A percentile compares a stretch with the other conserved stretches of the same genome.
Evolutionary conservation across 2,113 vertebrate species (phyloP).

Genomic region (Pagrus major): DNA sequence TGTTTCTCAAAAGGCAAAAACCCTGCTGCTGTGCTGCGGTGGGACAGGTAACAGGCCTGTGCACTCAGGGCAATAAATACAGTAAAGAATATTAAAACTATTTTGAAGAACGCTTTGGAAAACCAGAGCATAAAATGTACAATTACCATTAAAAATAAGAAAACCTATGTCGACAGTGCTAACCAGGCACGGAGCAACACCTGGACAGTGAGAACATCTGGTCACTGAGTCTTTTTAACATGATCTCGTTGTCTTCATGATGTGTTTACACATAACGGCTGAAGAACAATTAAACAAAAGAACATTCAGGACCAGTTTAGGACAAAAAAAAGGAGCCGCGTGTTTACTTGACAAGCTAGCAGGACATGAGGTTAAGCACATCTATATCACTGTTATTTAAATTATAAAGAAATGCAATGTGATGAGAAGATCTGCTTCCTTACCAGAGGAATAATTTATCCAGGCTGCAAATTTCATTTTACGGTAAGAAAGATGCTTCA

Average conservation of each 20-base stretch:
- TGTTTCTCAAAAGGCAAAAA: slow-evolving; percentile 8
- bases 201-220: neutral
- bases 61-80: neutral
- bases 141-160: neutral
- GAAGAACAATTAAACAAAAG: neutral
- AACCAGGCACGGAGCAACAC: neutral
- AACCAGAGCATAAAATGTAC: neutral
- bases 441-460: no score
- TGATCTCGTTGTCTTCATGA: neutral
- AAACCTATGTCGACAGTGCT: neutral
- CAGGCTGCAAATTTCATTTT: no score
- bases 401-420: neutral
- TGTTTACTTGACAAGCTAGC: neutral
- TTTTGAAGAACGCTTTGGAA: neutral
- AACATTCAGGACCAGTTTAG: neutral
- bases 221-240: neutral
- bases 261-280: slow-evolving; percentile 4
- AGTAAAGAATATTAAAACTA: neutral
- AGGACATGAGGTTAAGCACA: neutral
- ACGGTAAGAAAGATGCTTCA: no score
- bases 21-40: neutral
- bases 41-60: neutral
- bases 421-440: neutral
- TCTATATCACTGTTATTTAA: neutral
- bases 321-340: neutral